Evolutionary conservation across 2,797 vertebrate species (phyloP), one percentile per base, ranked within the genome.

Genomic region (Rhincodon typus): DNA sequence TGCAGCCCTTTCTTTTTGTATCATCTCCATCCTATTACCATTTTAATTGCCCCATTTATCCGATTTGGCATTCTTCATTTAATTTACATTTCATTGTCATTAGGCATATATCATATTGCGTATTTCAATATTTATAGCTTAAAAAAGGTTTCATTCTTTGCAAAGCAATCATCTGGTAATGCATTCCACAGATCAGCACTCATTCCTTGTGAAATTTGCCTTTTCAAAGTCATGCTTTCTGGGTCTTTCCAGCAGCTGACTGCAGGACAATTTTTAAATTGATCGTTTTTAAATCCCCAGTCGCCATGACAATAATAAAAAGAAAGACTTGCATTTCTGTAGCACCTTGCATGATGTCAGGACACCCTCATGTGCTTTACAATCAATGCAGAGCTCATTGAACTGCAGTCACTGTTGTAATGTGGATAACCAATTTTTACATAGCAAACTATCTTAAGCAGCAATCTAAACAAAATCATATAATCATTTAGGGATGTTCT

Each of bases 1-100:
- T 67, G 21, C 62, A 42, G 17, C 21, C n/a, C 90, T 42, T 67
- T 69, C n/a, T 25, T 38, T 66, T 69, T 42, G 19, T 42, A 25
- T 42, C n/a, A 42, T 42, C 72, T 19, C n/a, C 38, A 62, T 69
- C 34, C 50, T 82, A 95, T 82, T 95, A 79, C 42, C 72, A 82
- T 67, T 79, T 95, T 67, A 53, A 82, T 95, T 95, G 95, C 34
- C 42, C 72, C 34, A 86, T 42, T 79, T 66, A 82, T 57, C 53
- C 72, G 38, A 38, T 25, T 67, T 67, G 93, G 66, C 50, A 66
- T n/a, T 94, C n/a, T 10, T 67, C n/a, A n/a, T 50, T 95, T 46
- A 74, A 79, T 95, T 82, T 57, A 95, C 62, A 30, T 38, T 77
- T 77, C 72, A 57, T n/a, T 79, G 46, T 79, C 82, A 82, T 50